A percentile compares a stretch with the other conserved stretches of the same genome.
Conservation (phyloP, 1,140 invertebrate genomes). For the Caenorhabditis tropicalis region DNA sequence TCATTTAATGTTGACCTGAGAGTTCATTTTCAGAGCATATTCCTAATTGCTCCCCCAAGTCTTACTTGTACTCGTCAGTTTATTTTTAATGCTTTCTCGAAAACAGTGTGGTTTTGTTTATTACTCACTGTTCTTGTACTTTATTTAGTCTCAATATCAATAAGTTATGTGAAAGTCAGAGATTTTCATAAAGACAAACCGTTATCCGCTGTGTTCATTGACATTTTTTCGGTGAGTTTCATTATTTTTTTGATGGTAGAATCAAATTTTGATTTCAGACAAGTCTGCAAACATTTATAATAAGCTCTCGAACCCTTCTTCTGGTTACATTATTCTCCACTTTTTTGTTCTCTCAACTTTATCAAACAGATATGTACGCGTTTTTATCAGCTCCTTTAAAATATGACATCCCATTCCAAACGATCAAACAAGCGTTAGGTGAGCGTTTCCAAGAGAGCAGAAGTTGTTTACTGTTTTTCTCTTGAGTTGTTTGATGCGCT, state of each 20-base stretch:
- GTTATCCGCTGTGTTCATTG: neutral
- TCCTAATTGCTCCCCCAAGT: neutral
- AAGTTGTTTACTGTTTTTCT: neutral
- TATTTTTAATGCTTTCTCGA: constrained; percentile 17
- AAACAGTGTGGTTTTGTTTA: neutral
- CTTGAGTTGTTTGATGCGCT: neutral
- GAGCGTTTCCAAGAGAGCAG: neutral
- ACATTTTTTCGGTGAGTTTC: neutral
- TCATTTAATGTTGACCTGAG: neutral
- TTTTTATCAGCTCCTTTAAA: constrained; percentile 23
- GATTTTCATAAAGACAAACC: neutral
- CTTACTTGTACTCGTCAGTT: constrained; percentile 31
- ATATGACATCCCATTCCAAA: constrained; percentile 7
- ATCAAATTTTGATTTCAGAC: neutral
- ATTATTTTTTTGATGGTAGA: neutral
- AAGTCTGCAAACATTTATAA: neutral
- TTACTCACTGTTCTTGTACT: neutral
- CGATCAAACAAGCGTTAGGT: constrained; percentile 26
- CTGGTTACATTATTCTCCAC: neutral
- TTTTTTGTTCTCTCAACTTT: constrained; percentile 15
- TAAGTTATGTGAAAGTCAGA: neutral
- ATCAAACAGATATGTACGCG: constrained; percentile 14
- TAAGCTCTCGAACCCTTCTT: neutral
- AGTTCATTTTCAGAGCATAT: neutral
- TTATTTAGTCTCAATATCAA: neutral